A percentile compares a stretch with the other conserved stretches of the same genome.
Conservation (phyloP, 2,797 vertebrate genomes). For the Labeo calbasu region DNA sequence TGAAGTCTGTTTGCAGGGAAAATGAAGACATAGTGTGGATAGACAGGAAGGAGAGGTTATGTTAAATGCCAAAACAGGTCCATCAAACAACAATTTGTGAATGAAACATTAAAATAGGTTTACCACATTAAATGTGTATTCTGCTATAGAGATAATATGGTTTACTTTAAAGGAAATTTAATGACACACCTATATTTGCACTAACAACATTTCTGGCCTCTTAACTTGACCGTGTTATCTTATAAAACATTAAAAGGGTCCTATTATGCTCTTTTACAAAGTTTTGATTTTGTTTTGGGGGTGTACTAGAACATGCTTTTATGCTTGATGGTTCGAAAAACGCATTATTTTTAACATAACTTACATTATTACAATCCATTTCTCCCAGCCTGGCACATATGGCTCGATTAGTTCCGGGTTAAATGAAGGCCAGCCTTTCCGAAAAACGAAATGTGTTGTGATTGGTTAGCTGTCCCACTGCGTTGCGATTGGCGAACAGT, state of each 20-base stretch:
- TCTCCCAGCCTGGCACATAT: too few relatives aligned
- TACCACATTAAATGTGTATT: conserved; percentile 42
- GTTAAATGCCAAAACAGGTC: conserved; percentile 45
- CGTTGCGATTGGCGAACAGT: too few relatives aligned
- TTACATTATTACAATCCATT: too few relatives aligned
- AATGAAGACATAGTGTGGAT: conserved; percentile 67
- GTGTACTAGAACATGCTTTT: too few relatives aligned
- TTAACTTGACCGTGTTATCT: not conserved
- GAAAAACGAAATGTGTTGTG: too few relatives aligned
- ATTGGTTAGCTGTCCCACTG: too few relatives aligned
- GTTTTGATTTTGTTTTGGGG: too few relatives aligned
- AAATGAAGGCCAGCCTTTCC: too few relatives aligned
- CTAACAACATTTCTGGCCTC: not conserved
- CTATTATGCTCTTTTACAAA: too few relatives aligned
- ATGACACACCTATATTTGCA: conserved; percentile 27
- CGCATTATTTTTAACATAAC: too few relatives aligned
- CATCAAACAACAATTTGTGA: conserved; percentile 23
- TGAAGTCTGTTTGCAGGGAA: conserved; percentile 77
- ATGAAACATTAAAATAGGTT: conserved; percentile 13
- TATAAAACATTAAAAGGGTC: not conserved
- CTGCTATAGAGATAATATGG: conserved; percentile 5
- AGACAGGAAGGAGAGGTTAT: conserved; percentile 58
- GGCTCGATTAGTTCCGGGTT: too few relatives aligned
- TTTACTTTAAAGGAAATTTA: not conserved
- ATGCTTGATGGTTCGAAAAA: too few relatives aligned